phyloP scores from a whole-genome alignment of 2,888 invertebrate genomes.

The Agrilus biguttatus region DNA sequence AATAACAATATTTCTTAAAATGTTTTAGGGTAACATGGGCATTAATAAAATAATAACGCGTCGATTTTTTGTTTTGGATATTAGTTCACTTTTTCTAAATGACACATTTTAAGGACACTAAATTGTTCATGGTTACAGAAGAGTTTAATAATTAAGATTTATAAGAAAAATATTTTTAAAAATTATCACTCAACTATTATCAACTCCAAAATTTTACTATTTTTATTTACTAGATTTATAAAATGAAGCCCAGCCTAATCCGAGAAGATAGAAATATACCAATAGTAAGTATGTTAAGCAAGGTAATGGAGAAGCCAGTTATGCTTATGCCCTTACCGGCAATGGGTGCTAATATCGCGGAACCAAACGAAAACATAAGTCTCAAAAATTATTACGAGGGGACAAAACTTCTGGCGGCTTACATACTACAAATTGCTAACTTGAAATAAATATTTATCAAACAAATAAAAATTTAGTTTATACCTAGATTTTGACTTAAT shows the following conservation, averaged over 20 bases:
- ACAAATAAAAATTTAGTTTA: neutral
- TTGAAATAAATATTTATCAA: neutral
- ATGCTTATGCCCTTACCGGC: conserved; percentile 28
- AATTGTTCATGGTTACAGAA: too few relatives aligned
- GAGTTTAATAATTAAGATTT: too few relatives aligned
- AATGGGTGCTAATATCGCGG: conserved; percentile 22
- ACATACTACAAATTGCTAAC: conserved; percentile 24
- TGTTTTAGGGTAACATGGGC: too few relatives aligned
- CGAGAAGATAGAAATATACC: conserved; percentile 28
- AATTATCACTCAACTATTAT: too few relatives aligned
- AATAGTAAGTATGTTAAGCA: conserved; percentile 26
- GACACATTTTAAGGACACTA: too few relatives aligned
- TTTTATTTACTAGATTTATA: conserved; percentile 25
- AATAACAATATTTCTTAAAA: too few relatives aligned
- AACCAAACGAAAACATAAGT: conserved; percentile 29
- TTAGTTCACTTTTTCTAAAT: too few relatives aligned
- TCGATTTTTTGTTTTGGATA: too few relatives aligned
- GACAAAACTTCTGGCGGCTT: conserved; percentile 31
- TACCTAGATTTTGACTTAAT: neutral
- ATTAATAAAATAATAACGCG: too few relatives aligned
- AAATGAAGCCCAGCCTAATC: conserved; percentile 31
- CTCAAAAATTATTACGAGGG: conserved; percentile 29
- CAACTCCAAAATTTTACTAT: too few relatives aligned
- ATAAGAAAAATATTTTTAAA: too few relatives aligned
- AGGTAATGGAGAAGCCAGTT: conserved; percentile 27